Conservation (phyloP, 2,113 vertebrate species). For the Paedocypris sp. region DNA sequence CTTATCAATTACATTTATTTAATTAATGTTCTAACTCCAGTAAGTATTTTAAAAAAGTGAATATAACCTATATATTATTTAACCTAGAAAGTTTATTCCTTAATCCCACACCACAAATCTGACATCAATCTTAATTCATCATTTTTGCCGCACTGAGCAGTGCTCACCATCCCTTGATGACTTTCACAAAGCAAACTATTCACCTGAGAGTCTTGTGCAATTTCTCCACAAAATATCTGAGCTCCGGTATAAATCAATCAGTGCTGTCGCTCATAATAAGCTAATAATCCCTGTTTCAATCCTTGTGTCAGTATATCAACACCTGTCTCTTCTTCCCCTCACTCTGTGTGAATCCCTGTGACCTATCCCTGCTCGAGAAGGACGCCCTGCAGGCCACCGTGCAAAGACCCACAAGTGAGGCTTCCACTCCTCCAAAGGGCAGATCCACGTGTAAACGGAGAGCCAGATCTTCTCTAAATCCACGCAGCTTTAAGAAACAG, state of each 20-base stretch:
- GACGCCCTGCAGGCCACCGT: neutral
- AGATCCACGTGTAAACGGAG: neutral
- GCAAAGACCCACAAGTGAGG: slow-evolving; percentile 6
- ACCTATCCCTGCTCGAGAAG: slow-evolving; percentile 13
- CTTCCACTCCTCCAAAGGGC: slow-evolving; percentile 14
- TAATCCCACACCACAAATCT: too few species aligned
- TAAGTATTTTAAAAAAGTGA: too few species aligned
- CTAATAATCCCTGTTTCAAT: neutral
- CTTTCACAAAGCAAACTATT: too few species aligned
- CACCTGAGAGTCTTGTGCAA: too few species aligned
- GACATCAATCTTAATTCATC: too few species aligned
- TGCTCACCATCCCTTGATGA: too few species aligned
- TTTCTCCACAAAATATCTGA: neutral
- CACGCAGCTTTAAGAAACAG: slow-evolving; percentile 24
- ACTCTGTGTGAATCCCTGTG: slow-evolving; percentile 22
- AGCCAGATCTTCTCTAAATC: slow-evolving; percentile 13
- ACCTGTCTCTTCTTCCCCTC: neutral
- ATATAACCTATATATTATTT: too few species aligned
- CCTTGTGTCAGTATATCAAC: neutral
- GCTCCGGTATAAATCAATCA: neutral
- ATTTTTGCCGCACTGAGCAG: too few species aligned
- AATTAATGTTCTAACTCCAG: too few species aligned
- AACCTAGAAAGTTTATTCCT: too few species aligned
- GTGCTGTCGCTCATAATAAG: neutral
- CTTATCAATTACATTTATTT: too few species aligned